Evolutionary conservation across 2,888 invertebrate species (phyloP).

Genomic region (Orchesellides sinensis): DNA sequence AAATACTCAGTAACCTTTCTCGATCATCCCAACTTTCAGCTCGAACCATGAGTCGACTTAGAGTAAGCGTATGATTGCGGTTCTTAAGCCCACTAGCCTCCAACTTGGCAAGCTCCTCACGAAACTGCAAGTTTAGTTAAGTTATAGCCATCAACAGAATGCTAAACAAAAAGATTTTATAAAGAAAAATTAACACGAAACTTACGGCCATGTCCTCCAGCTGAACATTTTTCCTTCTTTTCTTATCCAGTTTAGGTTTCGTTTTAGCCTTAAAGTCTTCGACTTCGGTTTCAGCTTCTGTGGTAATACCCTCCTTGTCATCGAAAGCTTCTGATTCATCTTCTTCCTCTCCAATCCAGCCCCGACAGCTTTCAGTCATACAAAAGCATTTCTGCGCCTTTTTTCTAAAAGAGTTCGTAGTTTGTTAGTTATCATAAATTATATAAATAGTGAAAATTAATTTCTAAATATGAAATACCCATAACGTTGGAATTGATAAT

Average conservation of each 20-base stretch:
- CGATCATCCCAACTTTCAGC: conserved; percentile 88
- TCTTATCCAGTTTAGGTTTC: conserved; percentile 78
- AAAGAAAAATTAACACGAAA: conserved; percentile 24
- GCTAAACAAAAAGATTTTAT: background rate
- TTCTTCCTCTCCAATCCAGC: conserved; percentile 96
- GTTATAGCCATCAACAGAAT: background rate
- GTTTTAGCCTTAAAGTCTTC: conserved; percentile 77
- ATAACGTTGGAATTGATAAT: conserved; percentile 98
- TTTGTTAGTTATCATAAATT: background rate
- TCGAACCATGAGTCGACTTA: conserved; percentile 94
- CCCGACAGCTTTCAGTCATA: conserved; percentile 91
- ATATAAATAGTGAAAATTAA: conserved; percentile 27
- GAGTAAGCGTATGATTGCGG: conserved; percentile 90
- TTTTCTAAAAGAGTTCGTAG: conserved; percentile 82
- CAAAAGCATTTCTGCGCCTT: conserved; percentile 98
- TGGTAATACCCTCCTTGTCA: conserved; percentile 75
- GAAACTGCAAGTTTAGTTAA: conserved; percentile 79
- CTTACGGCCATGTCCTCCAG: conserved; percentile 83
- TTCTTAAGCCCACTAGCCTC: conserved; percentile 89
- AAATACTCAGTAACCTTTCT: conserved; percentile 84
- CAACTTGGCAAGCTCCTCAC: conserved; percentile 92
- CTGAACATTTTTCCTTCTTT: conserved; percentile 78
- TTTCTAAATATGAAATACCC: conserved; percentile 82
- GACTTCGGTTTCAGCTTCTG: conserved; percentile 76
- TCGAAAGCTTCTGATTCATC: conserved; percentile 79